These are phyloP conservation scores for Alcedo atthis DNA, from an alignment of 2,797 vertebrate species.

Conservation along the genomic window DNA sequence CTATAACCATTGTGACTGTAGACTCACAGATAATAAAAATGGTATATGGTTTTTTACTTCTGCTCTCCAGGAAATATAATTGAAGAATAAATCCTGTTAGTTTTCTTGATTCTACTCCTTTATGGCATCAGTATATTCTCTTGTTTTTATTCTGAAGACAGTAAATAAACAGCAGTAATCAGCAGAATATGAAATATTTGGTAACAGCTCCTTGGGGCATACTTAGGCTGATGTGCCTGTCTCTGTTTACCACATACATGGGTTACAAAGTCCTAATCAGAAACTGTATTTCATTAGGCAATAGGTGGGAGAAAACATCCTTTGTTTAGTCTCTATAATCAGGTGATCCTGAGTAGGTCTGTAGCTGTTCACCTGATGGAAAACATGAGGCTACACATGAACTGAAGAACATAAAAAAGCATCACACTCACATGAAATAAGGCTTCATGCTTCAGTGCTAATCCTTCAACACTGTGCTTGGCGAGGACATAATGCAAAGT, in stretches of 20 bases:
- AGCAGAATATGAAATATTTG: slow-evolving; percentile 47
- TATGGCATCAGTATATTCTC: neutral
- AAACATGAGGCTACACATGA: neutral
- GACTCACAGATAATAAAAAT: slow-evolving; percentile 38
- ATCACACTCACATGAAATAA: neutral
- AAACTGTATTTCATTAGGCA: slow-evolving; percentile 10
- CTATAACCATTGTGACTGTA: neutral
- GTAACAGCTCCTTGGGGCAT: slow-evolving; percentile 16
- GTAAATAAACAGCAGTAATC: slow-evolving; percentile 62
- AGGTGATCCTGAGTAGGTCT: neutral
- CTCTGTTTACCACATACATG: neutral
- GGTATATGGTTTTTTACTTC: slow-evolving; percentile 14
- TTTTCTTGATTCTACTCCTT: slow-evolving; percentile 20
- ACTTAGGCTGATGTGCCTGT: slow-evolving; percentile 27
- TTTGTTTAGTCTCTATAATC: neutral
- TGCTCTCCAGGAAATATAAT: slow-evolving; percentile 43
- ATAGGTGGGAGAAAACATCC: neutral
- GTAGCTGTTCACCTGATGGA: neutral
- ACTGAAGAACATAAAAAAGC: neutral
- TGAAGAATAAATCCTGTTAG: slow-evolving; percentile 48
- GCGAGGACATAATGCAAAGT: neutral
- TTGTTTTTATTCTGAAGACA: slow-evolving; percentile 35
- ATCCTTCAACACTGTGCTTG: neutral
- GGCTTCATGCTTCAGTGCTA: neutral
- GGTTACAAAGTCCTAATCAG: slow-evolving; percentile 1